phyloP scores from a whole-genome alignment of 1,140 invertebrate species.

The fruit fly (Drosophila melanogaster) region Release_6_plus_ISO1_MT NT_033777.3:7203001-7203500 shows the following conservation, averaged over 20 bases:
- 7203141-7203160: conserved; percentile 32
- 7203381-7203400: not conserved
- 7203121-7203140: conserved; percentile 43
- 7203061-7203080: conserved; percentile 51
- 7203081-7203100: conserved; percentile 63
- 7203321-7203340: conserved; percentile 13
- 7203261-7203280: conserved; percentile 73
- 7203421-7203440: conserved; percentile 66
- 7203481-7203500: conserved; percentile 69
- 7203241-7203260: conserved; percentile 72
- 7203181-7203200: conserved; percentile 67
- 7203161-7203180: conserved; percentile 44
- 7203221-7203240: conserved; percentile 75
- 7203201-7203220: conserved; percentile 70
- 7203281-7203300: conserved; percentile 10
- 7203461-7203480: conserved; percentile 43
- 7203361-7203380: no score
- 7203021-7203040: conserved; percentile 73
- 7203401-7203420: conserved; percentile 36
- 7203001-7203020: conserved; percentile 64
- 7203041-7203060: conserved; percentile 72
- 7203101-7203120: conserved; percentile 66
- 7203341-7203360: conserved; percentile 31
- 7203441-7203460: conserved; percentile 51
- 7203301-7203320: conserved; percentile 6